Percentiles rank a stretch among this genome's conserved stretches.
Evolutionary conservation across 1,140 invertebrate genomes (phyloP).

Genomic region (Bombus soroeensis): DNA sequence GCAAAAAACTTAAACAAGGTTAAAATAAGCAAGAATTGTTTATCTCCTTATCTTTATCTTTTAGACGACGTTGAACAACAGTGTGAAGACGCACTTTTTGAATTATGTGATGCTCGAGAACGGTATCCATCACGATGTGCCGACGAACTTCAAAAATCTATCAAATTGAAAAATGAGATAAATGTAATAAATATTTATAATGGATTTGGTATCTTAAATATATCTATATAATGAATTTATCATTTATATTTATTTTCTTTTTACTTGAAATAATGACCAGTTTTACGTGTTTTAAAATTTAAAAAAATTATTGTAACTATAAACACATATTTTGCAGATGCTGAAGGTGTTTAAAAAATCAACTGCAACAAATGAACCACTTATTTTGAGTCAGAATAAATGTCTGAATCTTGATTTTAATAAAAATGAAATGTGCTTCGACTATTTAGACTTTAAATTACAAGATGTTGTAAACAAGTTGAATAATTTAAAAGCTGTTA

Average conservation of each 20-base stretch:
- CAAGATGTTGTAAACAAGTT: conserved; percentile 56
- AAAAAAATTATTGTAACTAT: not conserved
- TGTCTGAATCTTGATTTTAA: conserved; percentile 26
- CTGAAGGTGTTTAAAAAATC: conserved; percentile 2
- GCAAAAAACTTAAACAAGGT: not conserved
- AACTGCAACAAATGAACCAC: not conserved
- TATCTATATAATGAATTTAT: not conserved
- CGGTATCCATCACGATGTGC: conserved; percentile 69
- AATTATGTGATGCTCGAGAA: conserved; percentile 72
- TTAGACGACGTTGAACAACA: conserved; percentile 68
- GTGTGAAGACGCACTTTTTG: conserved; percentile 72
- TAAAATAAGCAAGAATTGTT: not conserved
- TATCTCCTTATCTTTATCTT: conserved; percentile 12
- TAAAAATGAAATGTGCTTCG: conserved; percentile 10
- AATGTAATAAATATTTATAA: conserved; percentile 52
- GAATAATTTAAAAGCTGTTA: conserved; percentile 60
- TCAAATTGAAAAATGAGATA: conserved; percentile 67
- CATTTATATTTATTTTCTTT: not conserved
- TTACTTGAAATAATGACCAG: not conserved
- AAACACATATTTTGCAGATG: conserved; percentile 47
- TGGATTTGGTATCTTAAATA: not conserved
- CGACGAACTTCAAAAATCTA: conserved; percentile 62
- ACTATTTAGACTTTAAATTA: conserved; percentile 50
- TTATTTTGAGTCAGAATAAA: conserved; percentile 10
- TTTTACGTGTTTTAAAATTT: not conserved